phyloP scores from a whole-genome alignment of 2,113 vertebrate species.

The Sapayoa aenigma region DNA sequence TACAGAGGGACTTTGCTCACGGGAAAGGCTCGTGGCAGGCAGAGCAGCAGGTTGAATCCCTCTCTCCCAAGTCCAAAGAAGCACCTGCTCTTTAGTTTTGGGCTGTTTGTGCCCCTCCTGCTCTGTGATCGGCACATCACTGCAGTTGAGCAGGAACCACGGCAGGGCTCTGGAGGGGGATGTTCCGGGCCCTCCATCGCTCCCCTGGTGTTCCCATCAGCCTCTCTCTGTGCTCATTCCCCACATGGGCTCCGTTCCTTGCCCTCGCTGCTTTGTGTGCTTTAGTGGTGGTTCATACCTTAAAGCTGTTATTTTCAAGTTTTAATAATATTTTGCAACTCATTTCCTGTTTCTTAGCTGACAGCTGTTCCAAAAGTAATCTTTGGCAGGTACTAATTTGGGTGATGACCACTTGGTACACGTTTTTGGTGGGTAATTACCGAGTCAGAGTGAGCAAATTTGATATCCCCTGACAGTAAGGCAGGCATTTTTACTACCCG shows the following conservation, averaged over 20 bases:
- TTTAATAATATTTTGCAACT: slow-evolving; percentile 76
- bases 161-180: neutral
- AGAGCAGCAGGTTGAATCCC: neutral
- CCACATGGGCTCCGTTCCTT: neutral
- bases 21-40: neutral
- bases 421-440: slow-evolving; percentile 82
- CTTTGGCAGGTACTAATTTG: slow-evolving; percentile 83
- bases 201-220: neutral
- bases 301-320: slow-evolving; percentile 78
- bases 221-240: neutral
- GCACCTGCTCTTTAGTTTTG: neutral
- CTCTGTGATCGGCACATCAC: neutral
- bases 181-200: fast-evolving
- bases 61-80: neutral
- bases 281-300: slow-evolving; percentile 56
- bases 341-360: slow-evolving; percentile 74
- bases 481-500: slow-evolving; percentile 71
- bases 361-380: slow-evolving; percentile 71
- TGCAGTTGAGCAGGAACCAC: neutral
- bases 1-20: neutral
- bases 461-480: slow-evolving; percentile 76
- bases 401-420: slow-evolving; percentile 80
- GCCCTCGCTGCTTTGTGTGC: neutral
- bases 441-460: slow-evolving; percentile 77
- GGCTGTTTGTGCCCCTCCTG: fast-evolving